These are phyloP conservation scores for Pachyrhynchus sulphureomaculatus DNA, from an alignment of 1,140 invertebrate species.

Conservation along the genomic window DNA sequence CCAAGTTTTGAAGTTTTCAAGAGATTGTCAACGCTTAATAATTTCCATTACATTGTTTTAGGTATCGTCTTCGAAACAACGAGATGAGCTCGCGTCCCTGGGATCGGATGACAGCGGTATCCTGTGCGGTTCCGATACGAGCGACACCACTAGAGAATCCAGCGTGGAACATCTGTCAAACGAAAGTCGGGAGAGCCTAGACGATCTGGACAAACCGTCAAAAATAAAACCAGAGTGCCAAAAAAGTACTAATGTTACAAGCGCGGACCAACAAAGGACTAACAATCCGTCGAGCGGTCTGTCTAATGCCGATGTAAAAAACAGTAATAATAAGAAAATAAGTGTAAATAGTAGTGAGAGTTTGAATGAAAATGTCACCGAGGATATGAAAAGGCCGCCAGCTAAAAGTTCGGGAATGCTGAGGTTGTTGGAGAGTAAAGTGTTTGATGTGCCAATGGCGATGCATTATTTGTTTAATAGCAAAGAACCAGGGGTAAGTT, in stretches of 20 bases:
- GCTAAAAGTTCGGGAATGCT: slow-evolving; percentile 60
- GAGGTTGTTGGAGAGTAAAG: slow-evolving; percentile 91
- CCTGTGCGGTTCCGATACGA: slow-evolving; percentile 68
- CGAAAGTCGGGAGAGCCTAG: slow-evolving; percentile 66
- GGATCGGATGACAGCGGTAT: slow-evolving; percentile 86
- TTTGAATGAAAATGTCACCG: slow-evolving; percentile 1
- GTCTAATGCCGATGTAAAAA: too few relatives aligned
- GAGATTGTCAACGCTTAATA: too few relatives aligned
- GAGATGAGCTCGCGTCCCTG: slow-evolving; percentile 71
- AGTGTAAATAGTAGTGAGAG: slow-evolving; percentile 19
- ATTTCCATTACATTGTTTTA: too few relatives aligned
- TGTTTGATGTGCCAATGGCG: slow-evolving; percentile 97
- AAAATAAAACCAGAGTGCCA: slow-evolving; percentile 2
- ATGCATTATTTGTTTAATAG: slow-evolving; percentile 97
- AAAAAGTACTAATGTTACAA: slow-evolving; percentile 4
- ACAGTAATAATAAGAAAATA: neutral
- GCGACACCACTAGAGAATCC: slow-evolving; percentile 46
- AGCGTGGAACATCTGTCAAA: slow-evolving; percentile 54
- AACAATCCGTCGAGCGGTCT: too few relatives aligned
- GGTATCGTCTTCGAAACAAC: slow-evolving; percentile 34
- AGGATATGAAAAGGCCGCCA: slow-evolving; percentile 9
- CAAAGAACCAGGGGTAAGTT: slow-evolving; percentile 86
- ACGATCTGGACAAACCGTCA: slow-evolving; percentile 25
- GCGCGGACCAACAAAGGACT: slow-evolving; percentile 19
- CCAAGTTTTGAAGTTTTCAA: too few relatives aligned